These are phyloP conservation scores for Chaenogobius annularis DNA, from an alignment of 2,113 vertebrate species.

Conservation along the genomic window DNA sequence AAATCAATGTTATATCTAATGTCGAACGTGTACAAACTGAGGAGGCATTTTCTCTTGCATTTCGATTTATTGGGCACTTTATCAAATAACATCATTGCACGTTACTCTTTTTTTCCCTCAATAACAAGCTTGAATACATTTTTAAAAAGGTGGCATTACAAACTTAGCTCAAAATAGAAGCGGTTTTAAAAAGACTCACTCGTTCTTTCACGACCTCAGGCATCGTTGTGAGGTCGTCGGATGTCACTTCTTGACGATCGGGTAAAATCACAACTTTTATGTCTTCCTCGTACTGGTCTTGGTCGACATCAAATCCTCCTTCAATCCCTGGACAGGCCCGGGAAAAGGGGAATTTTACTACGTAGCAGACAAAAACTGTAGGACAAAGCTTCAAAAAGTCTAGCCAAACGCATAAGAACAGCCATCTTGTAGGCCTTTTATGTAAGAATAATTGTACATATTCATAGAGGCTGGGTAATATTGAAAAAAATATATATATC, in stretches of 20 bases:
- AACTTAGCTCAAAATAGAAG: too few species aligned
- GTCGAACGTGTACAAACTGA: too few species aligned
- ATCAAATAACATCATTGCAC: too few species aligned
- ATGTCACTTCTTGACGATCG: conserved; percentile 89
- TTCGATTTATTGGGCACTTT: too few species aligned
- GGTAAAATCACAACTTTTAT: conserved; percentile 95
- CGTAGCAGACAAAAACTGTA: background rate
- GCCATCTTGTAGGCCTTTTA: too few species aligned
- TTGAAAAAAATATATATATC: too few species aligned
- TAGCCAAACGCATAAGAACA: background rate
- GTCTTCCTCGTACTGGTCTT: conserved; percentile 92
- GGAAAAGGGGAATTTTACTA: conserved; percentile 6
- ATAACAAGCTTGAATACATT: too few species aligned
- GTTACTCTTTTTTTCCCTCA: too few species aligned
- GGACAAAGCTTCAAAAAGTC: background rate
- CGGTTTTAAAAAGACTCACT: conserved; percentile 72
- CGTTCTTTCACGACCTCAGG: conserved; percentile 92
- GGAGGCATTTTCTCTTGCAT: too few species aligned
- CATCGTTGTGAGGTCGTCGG: conserved; percentile 85
- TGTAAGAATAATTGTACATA: too few species aligned
- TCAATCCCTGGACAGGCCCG: conserved; percentile 85
- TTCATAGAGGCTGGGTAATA: too few species aligned
- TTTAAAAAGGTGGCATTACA: too few species aligned
- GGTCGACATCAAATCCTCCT: conserved; percentile 96
- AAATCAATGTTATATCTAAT: background rate